phyloP scores from a whole-genome alignment of 2,888 invertebrate species.

The Epirrita christyi region DNA sequence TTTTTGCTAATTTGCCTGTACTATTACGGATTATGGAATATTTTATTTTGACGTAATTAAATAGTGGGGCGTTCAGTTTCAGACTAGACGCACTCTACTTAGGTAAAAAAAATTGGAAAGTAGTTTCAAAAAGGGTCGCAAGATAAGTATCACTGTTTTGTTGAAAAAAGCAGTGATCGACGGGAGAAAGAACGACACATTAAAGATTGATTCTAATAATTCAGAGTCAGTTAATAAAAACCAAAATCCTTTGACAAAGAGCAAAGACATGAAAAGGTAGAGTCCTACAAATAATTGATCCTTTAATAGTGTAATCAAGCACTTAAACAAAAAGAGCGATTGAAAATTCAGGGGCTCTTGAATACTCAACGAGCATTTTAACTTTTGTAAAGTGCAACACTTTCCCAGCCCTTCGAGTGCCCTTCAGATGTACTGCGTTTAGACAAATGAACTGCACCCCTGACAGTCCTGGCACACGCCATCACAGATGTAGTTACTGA shows the following conservation, averaged over 20 bases:
- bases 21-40: no score
- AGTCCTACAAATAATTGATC: constrained; percentile 30
- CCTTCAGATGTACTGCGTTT: constrained; percentile 78
- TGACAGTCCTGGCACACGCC: constrained; percentile 77
- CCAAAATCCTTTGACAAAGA: not conserved
- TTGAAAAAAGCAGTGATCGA: no score
- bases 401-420: constrained; percentile 77
- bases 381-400: constrained; percentile 83
- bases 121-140: no score
- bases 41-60: no score
- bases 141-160: no score
- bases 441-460: constrained; percentile 82
- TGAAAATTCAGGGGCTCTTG: constrained; percentile 55
- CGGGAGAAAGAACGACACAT: no score
- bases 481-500: constrained; percentile 38
- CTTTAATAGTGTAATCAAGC: constrained; percentile 47
- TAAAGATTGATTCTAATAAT: no score
- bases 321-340: constrained; percentile 61
- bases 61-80: no score
- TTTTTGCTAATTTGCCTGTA: no score
- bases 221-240: not conserved
- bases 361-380: constrained; percentile 69
- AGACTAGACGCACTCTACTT: no score
- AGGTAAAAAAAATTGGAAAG: no score
- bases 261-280: constrained; percentile 6